phyloP scores from a whole-genome alignment of 2,888 invertebrate species.

The Hermaeophaga mercurialis region DNA sequence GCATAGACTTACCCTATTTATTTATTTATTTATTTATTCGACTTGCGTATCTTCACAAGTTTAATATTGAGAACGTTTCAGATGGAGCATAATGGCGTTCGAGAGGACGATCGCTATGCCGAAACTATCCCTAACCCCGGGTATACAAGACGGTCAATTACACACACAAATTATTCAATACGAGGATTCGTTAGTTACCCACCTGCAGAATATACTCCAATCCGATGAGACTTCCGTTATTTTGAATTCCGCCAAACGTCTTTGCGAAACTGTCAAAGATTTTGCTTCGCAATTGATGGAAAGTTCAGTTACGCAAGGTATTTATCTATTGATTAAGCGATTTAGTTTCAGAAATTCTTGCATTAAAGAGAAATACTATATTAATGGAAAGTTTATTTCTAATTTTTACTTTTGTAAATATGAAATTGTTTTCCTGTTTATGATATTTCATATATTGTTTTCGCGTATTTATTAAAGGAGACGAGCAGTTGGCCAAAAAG shows the following conservation, averaged over 20 bases:
- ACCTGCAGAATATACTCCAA: constrained; percentile 85
- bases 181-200: constrained; percentile 77
- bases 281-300: constrained; percentile 69
- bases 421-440: not conserved
- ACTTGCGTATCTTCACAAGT: too few relatives aligned
- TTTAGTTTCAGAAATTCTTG: too few relatives aligned
- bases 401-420: not conserved
- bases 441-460: constrained; percentile 1
- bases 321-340: too few relatives aligned
- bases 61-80: too few relatives aligned
- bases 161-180: constrained; percentile 70
- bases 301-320: constrained; percentile 59
- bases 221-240: constrained; percentile 77
- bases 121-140: constrained; percentile 60
- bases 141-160: constrained; percentile 55
- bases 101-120: constrained; percentile 74
- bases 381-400: too few relatives aligned
- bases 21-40: not conserved
- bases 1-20: not conserved
- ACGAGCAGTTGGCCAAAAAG: constrained; percentile 67
- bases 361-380: too few relatives aligned
- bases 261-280: constrained; percentile 81
- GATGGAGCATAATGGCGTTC: constrained; percentile 97
- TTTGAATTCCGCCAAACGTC: constrained; percentile 70
- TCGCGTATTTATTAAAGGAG: constrained; percentile 58